A percentile compares a stretch with the other conserved stretches of the same genome.
Conservation (phyloP, 2,113 vertebrate species). For the Stomatorhinus ivindoensis region DNA sequence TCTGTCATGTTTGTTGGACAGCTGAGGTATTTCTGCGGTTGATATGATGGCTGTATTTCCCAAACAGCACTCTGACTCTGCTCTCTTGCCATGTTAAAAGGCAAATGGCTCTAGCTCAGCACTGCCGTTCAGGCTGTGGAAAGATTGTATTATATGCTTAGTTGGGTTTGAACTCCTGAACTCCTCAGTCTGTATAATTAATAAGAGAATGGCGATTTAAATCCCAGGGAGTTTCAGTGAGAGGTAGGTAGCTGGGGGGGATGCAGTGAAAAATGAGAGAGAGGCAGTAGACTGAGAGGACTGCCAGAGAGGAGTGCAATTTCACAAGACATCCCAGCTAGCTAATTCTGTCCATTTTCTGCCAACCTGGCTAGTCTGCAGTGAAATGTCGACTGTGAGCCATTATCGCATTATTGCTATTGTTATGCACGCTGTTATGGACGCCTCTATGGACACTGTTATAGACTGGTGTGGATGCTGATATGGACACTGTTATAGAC, state of each 20-base stretch:
- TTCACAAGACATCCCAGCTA: background rate
- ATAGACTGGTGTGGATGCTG: background rate
- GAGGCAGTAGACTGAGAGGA: background rate
- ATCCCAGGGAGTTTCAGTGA: background rate
- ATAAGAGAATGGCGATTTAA: background rate
- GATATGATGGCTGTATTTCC: background rate
- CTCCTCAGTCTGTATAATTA: background rate
- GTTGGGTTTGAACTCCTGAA: background rate
- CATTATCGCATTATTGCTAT: background rate
- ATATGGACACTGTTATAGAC: background rate
- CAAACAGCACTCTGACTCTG: background rate
- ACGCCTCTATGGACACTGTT: background rate
- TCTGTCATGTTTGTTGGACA: background rate
- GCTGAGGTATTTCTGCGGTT: background rate
- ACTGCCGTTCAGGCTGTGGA: background rate
- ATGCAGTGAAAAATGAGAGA: background rate
- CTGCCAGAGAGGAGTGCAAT: background rate
- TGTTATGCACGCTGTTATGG: background rate
- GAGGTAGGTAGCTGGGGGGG: background rate
- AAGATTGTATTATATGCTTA: background rate
- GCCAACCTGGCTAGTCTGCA: background rate
- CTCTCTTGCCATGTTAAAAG: background rate
- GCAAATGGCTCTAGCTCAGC: background rate
- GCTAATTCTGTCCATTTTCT: background rate
- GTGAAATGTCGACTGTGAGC: background rate